Base-by-base conservation (phyloP, 2,888 invertebrate genomes). In the Trachelus troglodyta region DNA sequence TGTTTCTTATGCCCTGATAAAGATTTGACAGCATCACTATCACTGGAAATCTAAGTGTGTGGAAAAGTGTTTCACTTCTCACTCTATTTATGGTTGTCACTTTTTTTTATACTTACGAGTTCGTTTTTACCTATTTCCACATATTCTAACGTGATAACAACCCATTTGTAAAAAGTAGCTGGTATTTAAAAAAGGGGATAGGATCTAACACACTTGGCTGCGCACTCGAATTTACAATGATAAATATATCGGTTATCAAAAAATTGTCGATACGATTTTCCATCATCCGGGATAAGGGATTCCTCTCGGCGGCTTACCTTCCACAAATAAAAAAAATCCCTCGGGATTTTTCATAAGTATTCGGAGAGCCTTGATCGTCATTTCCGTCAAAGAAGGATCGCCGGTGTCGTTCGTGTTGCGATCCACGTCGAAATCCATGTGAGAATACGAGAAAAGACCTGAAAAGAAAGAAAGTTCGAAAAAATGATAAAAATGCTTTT, bases 341-440 rank as follows among this genome's bases (percentile, higher is more conserved):
- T 95, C 94, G 83, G 95, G 94, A 89, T 96, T 96, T 90, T 95
- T 95, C 81, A 94, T 92, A 75, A 96, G 92, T 85, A 96, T 94
- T 73, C 94, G 94, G 75, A 96, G 93, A 11, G 96, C 96, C 71
- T 95, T 94, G 75, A 94, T 92, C 56, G 96, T 95, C 96, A 96
- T 96, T 88, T 96, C 96, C 1, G 95, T 94, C 34, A 96, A 91
- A 0, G 96, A 95, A 0, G 96, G 96, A 88, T 96, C 95, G 75
- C 95, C 95, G 31, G 91, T 91, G n/a, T 94, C 93, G 34, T 93
- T 93, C 69, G 94, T 94, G 85, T 95, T 95, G 37, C 96, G 92
- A 89, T 96, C 96, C 35, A 95, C 95, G 84, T 96, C 95, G 88
- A 96, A 96, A 87, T 95, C 95, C 95, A 96, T 95, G 90, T 96